These are phyloP conservation scores for Sminthurides bifidus DNA, from an alignment of 1,140 invertebrate species.

Conservation along the genomic window DNA sequence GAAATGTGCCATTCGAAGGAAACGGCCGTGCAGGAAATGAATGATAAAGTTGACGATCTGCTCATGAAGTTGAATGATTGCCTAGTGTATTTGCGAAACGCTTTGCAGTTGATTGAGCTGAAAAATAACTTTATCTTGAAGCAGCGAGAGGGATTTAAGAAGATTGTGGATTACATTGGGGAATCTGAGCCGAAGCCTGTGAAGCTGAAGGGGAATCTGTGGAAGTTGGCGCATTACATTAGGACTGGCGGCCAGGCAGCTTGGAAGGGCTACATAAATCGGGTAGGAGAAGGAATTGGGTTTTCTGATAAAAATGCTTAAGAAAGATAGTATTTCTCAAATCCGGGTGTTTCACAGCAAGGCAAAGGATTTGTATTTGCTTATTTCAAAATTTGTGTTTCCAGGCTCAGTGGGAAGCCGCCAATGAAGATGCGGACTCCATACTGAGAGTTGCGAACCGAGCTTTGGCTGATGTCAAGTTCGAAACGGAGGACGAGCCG, in stretches of 20 bases:
- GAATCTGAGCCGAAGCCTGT: background rate
- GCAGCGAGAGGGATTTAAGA: conserved; percentile 3
- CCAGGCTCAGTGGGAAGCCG: conserved; percentile 3
- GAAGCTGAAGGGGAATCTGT: conserved; percentile 5
- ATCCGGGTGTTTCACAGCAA: too few species aligned
- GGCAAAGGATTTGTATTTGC: background rate
- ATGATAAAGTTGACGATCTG: background rate
- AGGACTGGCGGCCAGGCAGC: conserved; percentile 1
- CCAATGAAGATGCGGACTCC: background rate
- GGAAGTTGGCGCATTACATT: conserved; percentile 4
- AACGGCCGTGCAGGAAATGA: background rate
- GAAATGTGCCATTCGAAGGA: background rate
- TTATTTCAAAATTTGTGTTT: background rate
- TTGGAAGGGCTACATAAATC: conserved; percentile 6
- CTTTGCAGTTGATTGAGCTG: background rate
- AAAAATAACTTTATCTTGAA: conserved; percentile 1
- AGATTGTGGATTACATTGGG: conserved; percentile 2
- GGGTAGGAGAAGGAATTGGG: background rate
- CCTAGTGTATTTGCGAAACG: background rate
- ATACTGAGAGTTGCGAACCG: background rate
- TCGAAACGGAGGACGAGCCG: conserved; percentile 1
- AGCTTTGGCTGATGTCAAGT: background rate
- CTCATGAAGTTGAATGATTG: background rate
- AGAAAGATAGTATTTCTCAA: background rate
- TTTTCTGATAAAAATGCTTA: background rate